A percentile compares a stretch with the other conserved stretches of the same genome.
Evolutionary conservation across 2,113 vertebrate genomes (phyloP).

Genomic region (Propithecus coquereli): DNA sequence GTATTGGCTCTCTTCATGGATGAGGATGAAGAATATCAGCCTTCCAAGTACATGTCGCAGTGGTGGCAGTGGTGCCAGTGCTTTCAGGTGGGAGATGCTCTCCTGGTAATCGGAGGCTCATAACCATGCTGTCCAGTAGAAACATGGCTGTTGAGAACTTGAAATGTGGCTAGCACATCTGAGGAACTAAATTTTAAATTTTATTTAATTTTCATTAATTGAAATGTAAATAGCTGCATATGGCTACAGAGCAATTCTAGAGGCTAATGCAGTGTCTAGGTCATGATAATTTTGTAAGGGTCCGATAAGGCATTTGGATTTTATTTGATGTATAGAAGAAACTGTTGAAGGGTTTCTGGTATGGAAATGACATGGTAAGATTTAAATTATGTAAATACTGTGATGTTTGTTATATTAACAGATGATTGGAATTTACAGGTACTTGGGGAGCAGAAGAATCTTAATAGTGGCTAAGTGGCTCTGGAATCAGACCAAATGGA

Average conservation of each 20-base stretch:
- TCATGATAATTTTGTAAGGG: neutral
- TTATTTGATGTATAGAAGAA: neutral
- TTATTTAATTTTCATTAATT: neutral
- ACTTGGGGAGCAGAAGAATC: neutral
- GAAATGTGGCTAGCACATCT: neutral
- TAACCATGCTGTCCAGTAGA: neutral
- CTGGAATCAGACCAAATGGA: neutral
- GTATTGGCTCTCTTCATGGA: neutral
- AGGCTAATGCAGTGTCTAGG: neutral
- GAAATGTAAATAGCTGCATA: neutral
- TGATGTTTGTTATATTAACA: neutral
- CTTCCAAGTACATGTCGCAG: neutral
- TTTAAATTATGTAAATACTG: constrained; percentile 1
- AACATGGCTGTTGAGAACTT: neutral
- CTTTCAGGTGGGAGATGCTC: neutral
- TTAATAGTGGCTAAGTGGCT: neutral
- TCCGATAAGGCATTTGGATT: neutral
- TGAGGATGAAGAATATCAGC: neutral
- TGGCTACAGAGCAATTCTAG: neutral
- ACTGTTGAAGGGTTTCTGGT: neutral
- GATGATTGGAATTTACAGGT: neutral
- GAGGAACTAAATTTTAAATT: neutral
- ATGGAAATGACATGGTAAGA: neutral
- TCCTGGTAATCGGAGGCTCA: neutral
- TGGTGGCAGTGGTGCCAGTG: neutral